Conservation (phyloP, 2,888 invertebrate species). For the Pantelozetes paolii region DNA sequence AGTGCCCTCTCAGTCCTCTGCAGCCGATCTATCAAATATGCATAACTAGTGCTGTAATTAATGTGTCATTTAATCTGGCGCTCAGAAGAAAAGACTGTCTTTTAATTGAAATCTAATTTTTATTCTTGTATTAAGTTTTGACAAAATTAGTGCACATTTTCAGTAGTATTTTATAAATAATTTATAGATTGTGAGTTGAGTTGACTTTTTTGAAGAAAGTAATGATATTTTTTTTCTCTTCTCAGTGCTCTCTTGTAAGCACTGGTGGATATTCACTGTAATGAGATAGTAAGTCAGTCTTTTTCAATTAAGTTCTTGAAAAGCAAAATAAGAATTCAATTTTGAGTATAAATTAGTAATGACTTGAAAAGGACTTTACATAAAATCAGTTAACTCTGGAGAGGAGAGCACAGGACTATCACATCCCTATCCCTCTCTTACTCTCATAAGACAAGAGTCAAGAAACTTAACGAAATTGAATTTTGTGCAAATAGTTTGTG, state of each 20-base stretch:
- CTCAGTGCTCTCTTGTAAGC: background rate
- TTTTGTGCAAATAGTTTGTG: too few relatives aligned
- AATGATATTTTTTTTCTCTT: background rate
- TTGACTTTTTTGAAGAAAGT: too few relatives aligned
- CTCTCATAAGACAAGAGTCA: too few relatives aligned
- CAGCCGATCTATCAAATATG: too few relatives aligned
- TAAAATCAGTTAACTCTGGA: too few relatives aligned
- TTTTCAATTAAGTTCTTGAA: constrained; percentile 7
- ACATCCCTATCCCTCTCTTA: too few relatives aligned
- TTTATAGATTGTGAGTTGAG: too few relatives aligned
- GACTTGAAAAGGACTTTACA: too few relatives aligned
- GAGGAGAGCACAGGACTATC: background rate
- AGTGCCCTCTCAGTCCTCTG: constrained; percentile 8
- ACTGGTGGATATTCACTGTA: background rate
- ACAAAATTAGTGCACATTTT: constrained; percentile 2
- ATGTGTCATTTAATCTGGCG: background rate
- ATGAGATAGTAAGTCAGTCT: constrained; percentile 9
- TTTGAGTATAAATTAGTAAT: constrained; percentile 14
- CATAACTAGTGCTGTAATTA: background rate
- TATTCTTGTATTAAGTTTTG: background rate
- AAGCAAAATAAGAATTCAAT: background rate
- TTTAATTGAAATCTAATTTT: too few relatives aligned
- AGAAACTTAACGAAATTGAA: too few relatives aligned
- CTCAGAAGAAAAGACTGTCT: background rate
- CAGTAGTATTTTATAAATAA: too few relatives aligned